Percentiles rank a stretch among this genome's conserved stretches.
phyloP scores from a whole-genome alignment of 2,888 invertebrate genomes.

The Tipula lateralis region DNA sequence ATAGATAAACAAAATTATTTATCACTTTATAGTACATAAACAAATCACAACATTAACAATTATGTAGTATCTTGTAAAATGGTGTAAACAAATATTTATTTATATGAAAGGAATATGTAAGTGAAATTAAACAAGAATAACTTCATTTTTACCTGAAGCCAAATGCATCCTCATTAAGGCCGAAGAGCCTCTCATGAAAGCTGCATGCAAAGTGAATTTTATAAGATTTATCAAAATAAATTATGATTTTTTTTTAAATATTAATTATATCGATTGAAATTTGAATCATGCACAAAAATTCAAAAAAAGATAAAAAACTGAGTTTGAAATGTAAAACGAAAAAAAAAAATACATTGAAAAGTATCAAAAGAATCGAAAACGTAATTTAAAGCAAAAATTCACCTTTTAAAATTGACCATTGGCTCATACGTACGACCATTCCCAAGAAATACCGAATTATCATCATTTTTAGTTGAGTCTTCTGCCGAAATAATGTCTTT shows the following conservation, averaged over 20 bases:
- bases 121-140: not conserved
- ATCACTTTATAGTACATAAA: slow-evolving; percentile 19
- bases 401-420: slow-evolving; percentile 34
- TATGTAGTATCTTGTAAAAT: not conserved
- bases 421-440: slow-evolving; percentile 28
- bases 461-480: not conserved
- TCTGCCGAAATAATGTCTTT: not conserved
- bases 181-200: slow-evolving; percentile 75
- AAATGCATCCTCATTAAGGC: slow-evolving; percentile 72
- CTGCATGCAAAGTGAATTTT: slow-evolving; percentile 59
- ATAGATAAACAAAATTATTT: not conserved
- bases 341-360: not conserved
- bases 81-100: not conserved
- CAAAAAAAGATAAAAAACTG: not conserved
- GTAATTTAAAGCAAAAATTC: not conserved
- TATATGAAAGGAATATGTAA: not conserved
- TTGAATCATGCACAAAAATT: not conserved
- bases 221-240: slow-evolving; percentile 32
- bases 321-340: not conserved
- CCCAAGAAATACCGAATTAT: not conserved
- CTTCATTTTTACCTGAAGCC: slow-evolving; percentile 57
- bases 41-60: not conserved
- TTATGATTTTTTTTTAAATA: slow-evolving; percentile 31
- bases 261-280: slow-evolving; percentile 30
- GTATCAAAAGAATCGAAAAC: not conserved